A percentile compares a stretch with the other conserved stretches of the same genome.
Evolutionary conservation across 1,140 invertebrate species (phyloP).

Genomic region (Teleopsis dalmanni): DNA sequence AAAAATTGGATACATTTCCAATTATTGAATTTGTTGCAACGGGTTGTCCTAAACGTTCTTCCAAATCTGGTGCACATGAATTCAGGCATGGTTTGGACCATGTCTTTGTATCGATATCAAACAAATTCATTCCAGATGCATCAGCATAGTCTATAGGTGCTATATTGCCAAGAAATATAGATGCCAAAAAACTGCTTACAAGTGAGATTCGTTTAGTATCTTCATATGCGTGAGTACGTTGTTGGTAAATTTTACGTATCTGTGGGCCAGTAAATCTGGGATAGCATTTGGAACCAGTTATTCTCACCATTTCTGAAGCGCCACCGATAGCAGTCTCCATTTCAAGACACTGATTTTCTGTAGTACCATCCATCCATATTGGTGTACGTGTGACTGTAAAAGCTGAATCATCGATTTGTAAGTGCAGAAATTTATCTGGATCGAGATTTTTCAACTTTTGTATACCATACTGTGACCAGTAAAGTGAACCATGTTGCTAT

Average conservation of each 20-base stretch:
- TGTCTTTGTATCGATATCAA: slow-evolving; percentile 71
- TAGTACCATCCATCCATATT: slow-evolving; percentile 95
- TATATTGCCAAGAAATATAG: slow-evolving; percentile 80
- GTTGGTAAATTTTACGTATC: slow-evolving; percentile 80
- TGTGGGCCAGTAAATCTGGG: slow-evolving; percentile 91
- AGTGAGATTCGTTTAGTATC: slow-evolving; percentile 85
- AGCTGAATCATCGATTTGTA: slow-evolving; percentile 62
- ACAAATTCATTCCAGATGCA: slow-evolving; percentile 93
- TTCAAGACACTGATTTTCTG: slow-evolving; percentile 66
- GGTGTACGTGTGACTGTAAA: slow-evolving; percentile 81
- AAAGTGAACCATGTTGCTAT: slow-evolving; percentile 94
- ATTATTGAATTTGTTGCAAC: slow-evolving; percentile 62
- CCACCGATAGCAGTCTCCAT: slow-evolving; percentile 78
- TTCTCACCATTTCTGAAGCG: slow-evolving; percentile 67
- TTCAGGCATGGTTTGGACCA: slow-evolving; percentile 73
- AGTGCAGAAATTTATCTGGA: slow-evolving; percentile 69
- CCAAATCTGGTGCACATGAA: slow-evolving; percentile 63
- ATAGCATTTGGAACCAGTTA: slow-evolving; percentile 89
- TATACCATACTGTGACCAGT: slow-evolving; percentile 75
- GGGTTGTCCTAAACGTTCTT: slow-evolving; percentile 60
- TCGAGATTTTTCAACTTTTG: slow-evolving; percentile 58
- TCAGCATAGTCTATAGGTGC: slow-evolving; percentile 88
- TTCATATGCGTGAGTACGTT: slow-evolving; percentile 64
- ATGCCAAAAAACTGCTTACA: slow-evolving; percentile 86
- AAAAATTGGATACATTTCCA: slow-evolving; percentile 69